Conservation (phyloP, 2,888 invertebrate species). For the Eueremaeus valkanovi region DNA sequence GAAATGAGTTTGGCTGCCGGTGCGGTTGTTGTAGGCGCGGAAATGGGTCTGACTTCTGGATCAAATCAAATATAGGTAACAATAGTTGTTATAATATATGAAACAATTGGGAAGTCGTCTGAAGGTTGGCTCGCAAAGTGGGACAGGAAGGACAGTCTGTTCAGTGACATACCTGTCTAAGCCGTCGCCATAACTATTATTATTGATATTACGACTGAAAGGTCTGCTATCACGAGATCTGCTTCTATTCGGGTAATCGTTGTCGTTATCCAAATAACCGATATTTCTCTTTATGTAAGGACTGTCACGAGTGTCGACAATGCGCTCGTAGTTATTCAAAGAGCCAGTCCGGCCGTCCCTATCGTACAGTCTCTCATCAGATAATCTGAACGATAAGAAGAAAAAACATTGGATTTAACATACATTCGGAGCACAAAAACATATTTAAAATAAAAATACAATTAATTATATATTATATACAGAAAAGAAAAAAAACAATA, state of each 20-base stretch:
- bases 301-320: not conserved
- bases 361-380: slow-evolving; percentile 35
- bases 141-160: not conserved
- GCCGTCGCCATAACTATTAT: slow-evolving; percentile 30
- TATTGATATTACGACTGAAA: slow-evolving; percentile 39
- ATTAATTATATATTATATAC: no score
- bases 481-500: no score
- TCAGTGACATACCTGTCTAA: slow-evolving; percentile 12
- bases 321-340: slow-evolving; percentile 26
- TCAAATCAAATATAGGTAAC: no score
- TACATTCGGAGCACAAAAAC: no score
- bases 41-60: slow-evolving; percentile 20
- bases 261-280: slow-evolving; percentile 23
- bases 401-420: not conserved
- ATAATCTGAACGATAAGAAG: not conserved
- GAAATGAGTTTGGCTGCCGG: slow-evolving; percentile 20
- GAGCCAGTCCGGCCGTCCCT: slow-evolving; percentile 1
- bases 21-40: not conserved
- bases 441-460: no score
- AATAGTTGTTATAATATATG: not conserved
- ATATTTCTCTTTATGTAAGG: slow-evolving; percentile 27
- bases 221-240: slow-evolving; percentile 37
- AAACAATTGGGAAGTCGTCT: not conserved
- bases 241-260: slow-evolving; percentile 19
- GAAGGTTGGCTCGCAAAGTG: not conserved